Evolutionary conservation across 1,140 invertebrate genomes (phyloP).

Genomic region (Trinorchestia longiramus): DNA sequence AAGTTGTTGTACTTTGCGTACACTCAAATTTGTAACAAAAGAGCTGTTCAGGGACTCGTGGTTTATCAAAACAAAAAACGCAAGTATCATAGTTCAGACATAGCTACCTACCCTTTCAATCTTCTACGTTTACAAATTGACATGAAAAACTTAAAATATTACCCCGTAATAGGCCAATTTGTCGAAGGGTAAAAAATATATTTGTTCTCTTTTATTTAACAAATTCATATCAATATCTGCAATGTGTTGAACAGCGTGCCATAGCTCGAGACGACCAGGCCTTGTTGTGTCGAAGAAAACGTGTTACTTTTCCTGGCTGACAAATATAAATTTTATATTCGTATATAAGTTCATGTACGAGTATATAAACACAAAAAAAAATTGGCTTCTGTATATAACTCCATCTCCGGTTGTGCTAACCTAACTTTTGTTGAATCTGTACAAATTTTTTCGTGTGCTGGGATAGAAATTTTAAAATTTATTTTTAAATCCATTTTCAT

Average conservation of each 20-base stretch:
- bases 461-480: too few relatives aligned
- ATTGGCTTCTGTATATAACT: too few relatives aligned
- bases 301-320: neutral
- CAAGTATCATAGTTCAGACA: too few relatives aligned
- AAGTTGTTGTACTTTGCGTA: too few relatives aligned
- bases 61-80: too few relatives aligned
- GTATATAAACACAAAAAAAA: neutral
- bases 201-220: conserved; percentile 19
- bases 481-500: too few relatives aligned
- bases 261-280: neutral
- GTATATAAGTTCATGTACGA: too few relatives aligned
- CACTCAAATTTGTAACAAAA: too few relatives aligned
- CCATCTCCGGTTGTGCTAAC: neutral
- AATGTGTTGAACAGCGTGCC: neutral
- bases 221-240: conserved; percentile 53
- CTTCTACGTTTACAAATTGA: neutral
- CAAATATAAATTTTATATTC: neutral
- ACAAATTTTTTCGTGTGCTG: neutral
- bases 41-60: too few relatives aligned
- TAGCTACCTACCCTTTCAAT: too few relatives aligned
- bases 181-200: conserved; percentile 3
- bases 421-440: neutral
- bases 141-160: conserved; percentile 15
- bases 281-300: neutral
- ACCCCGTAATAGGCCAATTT: neutral